phyloP scores from a whole-genome alignment of 2,113 vertebrate species.

The Syngnathus scovelli region DNA sequence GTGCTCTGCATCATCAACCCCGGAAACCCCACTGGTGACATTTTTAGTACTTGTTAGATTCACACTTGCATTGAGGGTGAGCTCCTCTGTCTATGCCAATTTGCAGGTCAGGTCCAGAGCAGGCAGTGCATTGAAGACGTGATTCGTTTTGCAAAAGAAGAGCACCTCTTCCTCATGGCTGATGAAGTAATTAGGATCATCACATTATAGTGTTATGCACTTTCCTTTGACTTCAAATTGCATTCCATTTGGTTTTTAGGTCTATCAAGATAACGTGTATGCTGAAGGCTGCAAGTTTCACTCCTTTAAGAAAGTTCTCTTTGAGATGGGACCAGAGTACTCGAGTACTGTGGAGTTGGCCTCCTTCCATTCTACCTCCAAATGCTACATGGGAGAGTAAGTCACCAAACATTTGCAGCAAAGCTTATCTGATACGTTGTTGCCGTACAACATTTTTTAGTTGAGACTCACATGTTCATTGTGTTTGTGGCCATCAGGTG shows the following conservation, averaged over 20 bases:
- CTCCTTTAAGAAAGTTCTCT: slow-evolving; percentile 91
- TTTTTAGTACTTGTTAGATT: neutral
- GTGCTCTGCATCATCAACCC: slow-evolving; percentile 90
- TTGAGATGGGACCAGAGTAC: slow-evolving; percentile 85
- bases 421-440: neutral
- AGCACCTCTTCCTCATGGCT: slow-evolving; percentile 78
- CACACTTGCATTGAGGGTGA: no score
- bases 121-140: slow-evolving; percentile 75
- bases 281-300: slow-evolving; percentile 82
- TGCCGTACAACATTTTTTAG: no score
- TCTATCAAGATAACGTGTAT: slow-evolving; percentile 89
- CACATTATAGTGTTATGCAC: neutral
- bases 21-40: slow-evolving; percentile 85
- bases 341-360: slow-evolving; percentile 76
- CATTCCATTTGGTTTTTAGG: slow-evolving; percentile 36
- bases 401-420: slow-evolving; percentile 35
- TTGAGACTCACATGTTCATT: neutral
- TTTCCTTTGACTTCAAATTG: neutral
- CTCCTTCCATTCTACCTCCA: slow-evolving; percentile 90
- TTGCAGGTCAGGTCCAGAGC: slow-evolving; percentile 79
- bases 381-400: slow-evolving; percentile 95
- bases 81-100: neutral
- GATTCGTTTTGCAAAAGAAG: slow-evolving; percentile 73
- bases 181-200: slow-evolving; percentile 76
- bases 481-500: slow-evolving; percentile 69